A percentile compares a stretch with the other conserved stretches of the same genome.
Evolutionary conservation across 2,113 vertebrate species (phyloP).

Genomic region (Xenopus borealis): DNA sequence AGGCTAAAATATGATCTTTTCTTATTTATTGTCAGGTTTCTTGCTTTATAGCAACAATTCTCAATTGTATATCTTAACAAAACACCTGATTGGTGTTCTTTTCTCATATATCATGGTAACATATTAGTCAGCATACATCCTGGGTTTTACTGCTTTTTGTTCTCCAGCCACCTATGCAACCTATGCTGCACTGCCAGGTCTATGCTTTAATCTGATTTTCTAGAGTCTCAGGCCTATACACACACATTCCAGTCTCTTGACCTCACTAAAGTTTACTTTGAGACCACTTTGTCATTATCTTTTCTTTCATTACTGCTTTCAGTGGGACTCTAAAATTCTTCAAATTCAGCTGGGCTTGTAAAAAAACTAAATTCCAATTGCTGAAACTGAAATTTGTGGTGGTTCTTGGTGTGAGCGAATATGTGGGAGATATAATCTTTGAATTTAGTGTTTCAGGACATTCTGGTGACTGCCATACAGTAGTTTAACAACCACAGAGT

Average conservation of each 20-base stretch:
- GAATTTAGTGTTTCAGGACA: no score
- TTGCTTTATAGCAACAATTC: background rate
- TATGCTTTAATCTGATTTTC: slow-evolving; percentile 3
- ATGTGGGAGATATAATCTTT: no score
- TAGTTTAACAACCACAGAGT: no score
- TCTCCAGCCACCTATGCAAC: background rate
- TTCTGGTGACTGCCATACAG: no score
- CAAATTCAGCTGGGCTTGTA: no score
- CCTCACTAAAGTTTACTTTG: background rate
- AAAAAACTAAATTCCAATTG: no score
- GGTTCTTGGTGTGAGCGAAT: no score
- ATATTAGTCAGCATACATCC: slow-evolving; percentile 5
- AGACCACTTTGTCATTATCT: background rate
- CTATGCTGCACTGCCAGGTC: background rate
- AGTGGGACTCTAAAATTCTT: no score
- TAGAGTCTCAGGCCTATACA: background rate
- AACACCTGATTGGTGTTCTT: background rate
- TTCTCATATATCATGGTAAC: background rate
- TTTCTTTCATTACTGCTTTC: no score
- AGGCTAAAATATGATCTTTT: background rate
- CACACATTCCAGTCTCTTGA: background rate
- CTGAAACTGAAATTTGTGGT: no score
- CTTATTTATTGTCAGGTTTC: background rate
- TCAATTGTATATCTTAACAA: background rate
- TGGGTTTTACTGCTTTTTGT: background rate